Evolutionary conservation across 2,888 invertebrate species (phyloP), one percentile per base, ranked within the genome.

Genomic region (Rotaria magnacalcarata): DNA sequence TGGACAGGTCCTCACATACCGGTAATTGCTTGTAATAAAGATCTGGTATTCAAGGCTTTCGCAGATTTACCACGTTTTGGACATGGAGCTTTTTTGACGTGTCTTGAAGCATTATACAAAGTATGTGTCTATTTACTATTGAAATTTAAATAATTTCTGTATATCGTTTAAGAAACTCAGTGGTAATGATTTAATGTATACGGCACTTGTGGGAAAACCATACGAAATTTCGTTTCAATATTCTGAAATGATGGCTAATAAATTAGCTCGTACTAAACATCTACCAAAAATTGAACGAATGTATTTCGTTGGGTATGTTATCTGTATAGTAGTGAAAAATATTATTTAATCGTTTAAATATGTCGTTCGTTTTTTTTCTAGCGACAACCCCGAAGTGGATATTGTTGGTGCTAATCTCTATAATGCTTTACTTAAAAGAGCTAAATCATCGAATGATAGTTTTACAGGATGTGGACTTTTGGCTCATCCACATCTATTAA

Each of bases 21-120:
- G n/a, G 88, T 91, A 67, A 89, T 91, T 56, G 91, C 91, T 50
- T 91, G 91, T 88, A 91, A 91, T 88, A 90, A 91, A 90, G 91
- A 91, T 87, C 89, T 91, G 7, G 90, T 90, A 84, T 91, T 91
- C 88, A 91, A 90, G 90, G 90, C 90, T 52, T 89, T 90, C 86
- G 90, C 91, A 10, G 89, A 90, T 87, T 90, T 91, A 89, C 91
- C 91, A 8, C 89, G 91, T 87, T 91, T 90, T 88, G 91, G 91
- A 24, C 90, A 91, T 87, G 91, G 91, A 8, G 90, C 91, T 43
- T 91, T 90, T 88, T 89, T 91, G 24, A 88, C 90, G 19, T 91
- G 91, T 87, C 88, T 91, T 16, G 91, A 91, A 87, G 89, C 90
- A 24, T 88, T 91, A 5, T 91, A 90, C 87, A 89, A 89, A 89